A percentile compares a stretch with the other conserved stretches of the same genome.
Conservation (phyloP, 2,888 invertebrate species). For the Neocrepidodera transversa region DNA sequence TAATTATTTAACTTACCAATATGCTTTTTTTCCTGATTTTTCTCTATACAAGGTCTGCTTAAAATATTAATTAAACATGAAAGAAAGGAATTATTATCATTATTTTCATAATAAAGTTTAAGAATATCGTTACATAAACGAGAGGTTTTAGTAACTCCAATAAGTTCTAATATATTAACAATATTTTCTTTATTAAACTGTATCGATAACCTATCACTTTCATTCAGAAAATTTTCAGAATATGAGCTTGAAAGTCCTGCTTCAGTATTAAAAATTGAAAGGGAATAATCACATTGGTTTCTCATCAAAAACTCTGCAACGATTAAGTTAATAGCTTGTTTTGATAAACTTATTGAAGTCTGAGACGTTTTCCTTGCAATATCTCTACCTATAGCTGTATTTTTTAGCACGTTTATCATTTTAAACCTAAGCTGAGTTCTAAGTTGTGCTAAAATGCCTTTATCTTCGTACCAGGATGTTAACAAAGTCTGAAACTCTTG, state of each 20-base stretch:
- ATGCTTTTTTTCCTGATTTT: slow-evolving; percentile 2
- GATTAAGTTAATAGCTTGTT: slow-evolving; percentile 68
- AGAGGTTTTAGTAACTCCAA: slow-evolving; percentile 42
- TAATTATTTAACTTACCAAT: slow-evolving; percentile 25
- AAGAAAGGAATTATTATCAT: slow-evolving; percentile 32
- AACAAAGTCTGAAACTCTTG: slow-evolving; percentile 67
- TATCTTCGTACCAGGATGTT: slow-evolving; percentile 67
- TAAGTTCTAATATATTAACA: slow-evolving; percentile 44
- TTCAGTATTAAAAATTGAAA: slow-evolving; percentile 69
- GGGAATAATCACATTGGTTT: slow-evolving; percentile 65
- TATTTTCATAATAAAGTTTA: slow-evolving; percentile 29
- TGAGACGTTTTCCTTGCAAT: slow-evolving; percentile 46
- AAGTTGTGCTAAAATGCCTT: slow-evolving; percentile 67
- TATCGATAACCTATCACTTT: slow-evolving; percentile 31
- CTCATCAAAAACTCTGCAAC: slow-evolving; percentile 68
- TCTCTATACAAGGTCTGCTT: slow-evolving; percentile 21
- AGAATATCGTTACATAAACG: slow-evolving; percentile 32
- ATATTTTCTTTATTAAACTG: slow-evolving; percentile 45
- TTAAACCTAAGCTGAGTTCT: slow-evolving; percentile 67
- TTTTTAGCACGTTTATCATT: slow-evolving; percentile 66
- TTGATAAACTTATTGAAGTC: slow-evolving; percentile 60
- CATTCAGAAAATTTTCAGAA: slow-evolving; percentile 57
- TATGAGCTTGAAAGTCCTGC: slow-evolving; percentile 58
- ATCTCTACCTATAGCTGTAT: slow-evolving; percentile 57
- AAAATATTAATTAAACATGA: slow-evolving; percentile 33